These are phyloP conservation scores for Distichodus sexfasciatus DNA, from an alignment of 2,797 vertebrate genomes.

Conservation along the genomic window DNA sequence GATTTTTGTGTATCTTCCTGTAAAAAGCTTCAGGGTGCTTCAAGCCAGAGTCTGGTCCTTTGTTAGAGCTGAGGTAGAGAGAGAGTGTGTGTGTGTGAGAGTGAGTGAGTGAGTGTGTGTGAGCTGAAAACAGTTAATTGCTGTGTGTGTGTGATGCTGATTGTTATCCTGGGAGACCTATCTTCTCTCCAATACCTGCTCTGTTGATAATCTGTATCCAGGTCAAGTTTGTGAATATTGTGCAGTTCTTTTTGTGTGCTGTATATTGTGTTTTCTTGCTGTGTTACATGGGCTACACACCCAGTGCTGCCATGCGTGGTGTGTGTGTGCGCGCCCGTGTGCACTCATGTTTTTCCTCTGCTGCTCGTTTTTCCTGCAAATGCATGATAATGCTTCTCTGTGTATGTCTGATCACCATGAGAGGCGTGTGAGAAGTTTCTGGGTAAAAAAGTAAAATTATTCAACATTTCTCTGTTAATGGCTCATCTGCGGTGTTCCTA, in stretches of 20 bases:
- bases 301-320: constrained; percentile 51
- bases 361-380: constrained; percentile 51
- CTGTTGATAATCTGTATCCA: constrained; percentile 52
- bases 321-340: constrained; percentile 38
- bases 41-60: constrained; percentile 43
- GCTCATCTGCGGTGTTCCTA: constrained; percentile 28
- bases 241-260: constrained; percentile 30
- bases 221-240: constrained; percentile 29
- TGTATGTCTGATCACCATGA: constrained; percentile 37
- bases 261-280: constrained; percentile 29
- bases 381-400: constrained; percentile 47
- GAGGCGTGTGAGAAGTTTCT: constrained; percentile 20
- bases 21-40: constrained; percentile 43
- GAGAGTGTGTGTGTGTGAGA: constrained; percentile 12
- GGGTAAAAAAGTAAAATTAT: constrained; percentile 35
- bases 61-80: constrained; percentile 48
- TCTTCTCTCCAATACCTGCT: constrained; percentile 50
- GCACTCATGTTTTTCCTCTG: constrained; percentile 28
- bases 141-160: constrained; percentile 23
- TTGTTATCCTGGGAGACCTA: constrained; percentile 55
- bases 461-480: constrained; percentile 38
- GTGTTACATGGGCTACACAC: constrained; percentile 33
- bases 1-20: constrained; percentile 31
- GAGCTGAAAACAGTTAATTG: constrained; percentile 20
- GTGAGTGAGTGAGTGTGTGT: constrained; percentile 11